A percentile compares a stretch with the other conserved stretches of the same genome.
phyloP scores from a whole-genome alignment of 2,113 vertebrate genomes.

The Rhineura floridana region DNA sequence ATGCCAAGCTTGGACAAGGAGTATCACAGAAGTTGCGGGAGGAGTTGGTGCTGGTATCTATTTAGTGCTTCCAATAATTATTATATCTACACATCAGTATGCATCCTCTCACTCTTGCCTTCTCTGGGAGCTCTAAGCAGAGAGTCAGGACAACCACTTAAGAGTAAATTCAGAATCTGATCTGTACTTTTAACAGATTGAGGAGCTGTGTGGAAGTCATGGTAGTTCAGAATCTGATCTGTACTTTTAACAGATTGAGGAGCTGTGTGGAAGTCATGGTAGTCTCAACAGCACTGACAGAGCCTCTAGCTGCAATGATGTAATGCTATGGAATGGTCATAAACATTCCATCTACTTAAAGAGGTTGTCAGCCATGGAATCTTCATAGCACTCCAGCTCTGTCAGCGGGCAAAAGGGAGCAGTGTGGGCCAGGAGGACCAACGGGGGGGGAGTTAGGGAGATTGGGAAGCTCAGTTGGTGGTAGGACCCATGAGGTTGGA shows the following conservation, averaged over 20 bases:
- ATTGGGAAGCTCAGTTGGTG: too few species aligned
- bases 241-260: neutral
- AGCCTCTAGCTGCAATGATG: too few species aligned
- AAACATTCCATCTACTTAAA: too few species aligned
- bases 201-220: neutral
- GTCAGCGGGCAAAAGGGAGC: too few species aligned
- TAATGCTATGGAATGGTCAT: too few species aligned
- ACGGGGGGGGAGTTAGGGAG: too few species aligned
- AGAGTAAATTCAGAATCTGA: neutral
- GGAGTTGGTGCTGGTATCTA: slow-evolving; percentile 54
- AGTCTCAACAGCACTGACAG: neutral
- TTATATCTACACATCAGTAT: neutral
- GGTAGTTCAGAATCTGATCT: too few species aligned
- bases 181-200: neutral
- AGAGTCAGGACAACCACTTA: neutral
- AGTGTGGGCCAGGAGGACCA: neutral
- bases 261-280: neutral
- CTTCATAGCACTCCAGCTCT: too few species aligned
- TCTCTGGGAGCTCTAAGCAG: neutral
- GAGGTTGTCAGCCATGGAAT: too few species aligned
- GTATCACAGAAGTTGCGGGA: slow-evolving; percentile 21
- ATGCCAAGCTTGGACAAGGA: slow-evolving; percentile 46
- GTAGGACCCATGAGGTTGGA: too few species aligned
- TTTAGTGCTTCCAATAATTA: slow-evolving; percentile 24
- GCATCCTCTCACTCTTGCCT: neutral